These are phyloP conservation scores for Charadrius vociferus DNA, from an alignment of 2,113 vertebrate species.

Conservation along the genomic window DNA sequence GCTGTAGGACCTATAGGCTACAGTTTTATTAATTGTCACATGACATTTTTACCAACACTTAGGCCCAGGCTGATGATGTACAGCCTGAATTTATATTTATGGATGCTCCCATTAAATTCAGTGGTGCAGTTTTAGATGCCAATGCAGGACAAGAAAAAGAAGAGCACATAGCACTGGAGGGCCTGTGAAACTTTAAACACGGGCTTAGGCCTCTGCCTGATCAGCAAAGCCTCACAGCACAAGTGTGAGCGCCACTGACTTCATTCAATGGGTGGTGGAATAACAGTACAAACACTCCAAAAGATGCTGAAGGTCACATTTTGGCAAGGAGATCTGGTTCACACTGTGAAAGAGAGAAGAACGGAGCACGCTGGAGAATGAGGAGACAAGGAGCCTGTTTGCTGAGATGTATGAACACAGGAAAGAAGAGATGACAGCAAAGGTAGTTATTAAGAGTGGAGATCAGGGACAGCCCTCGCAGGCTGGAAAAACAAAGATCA, in stretches of 20 bases:
- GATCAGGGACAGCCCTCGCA: neutral
- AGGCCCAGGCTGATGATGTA: neutral
- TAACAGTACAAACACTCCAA: neutral
- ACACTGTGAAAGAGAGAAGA: neutral
- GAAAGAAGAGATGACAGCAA: neutral
- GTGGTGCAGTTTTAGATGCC: neutral
- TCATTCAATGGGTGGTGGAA: neutral
- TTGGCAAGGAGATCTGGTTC: neutral
- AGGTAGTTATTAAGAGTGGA: neutral
- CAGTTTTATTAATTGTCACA: neutral
- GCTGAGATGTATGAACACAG: rapidly evolving
- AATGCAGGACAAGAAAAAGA: neutral
- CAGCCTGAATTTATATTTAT: neutral
- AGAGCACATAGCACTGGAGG: neutral
- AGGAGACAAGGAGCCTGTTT: neutral
- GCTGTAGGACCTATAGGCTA: neutral
- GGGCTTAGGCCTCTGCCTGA: neutral
- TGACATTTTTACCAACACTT: neutral
- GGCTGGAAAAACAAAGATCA: neutral
- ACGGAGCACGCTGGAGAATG: neutral
- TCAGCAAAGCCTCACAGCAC: neutral
- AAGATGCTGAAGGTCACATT: neutral
- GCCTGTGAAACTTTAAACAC: neutral
- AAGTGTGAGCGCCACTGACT: too few relatives aligned
- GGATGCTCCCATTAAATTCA: neutral